Conservation (phyloP, 2,888 invertebrate species). For the Phyto melanocephala region DNA sequence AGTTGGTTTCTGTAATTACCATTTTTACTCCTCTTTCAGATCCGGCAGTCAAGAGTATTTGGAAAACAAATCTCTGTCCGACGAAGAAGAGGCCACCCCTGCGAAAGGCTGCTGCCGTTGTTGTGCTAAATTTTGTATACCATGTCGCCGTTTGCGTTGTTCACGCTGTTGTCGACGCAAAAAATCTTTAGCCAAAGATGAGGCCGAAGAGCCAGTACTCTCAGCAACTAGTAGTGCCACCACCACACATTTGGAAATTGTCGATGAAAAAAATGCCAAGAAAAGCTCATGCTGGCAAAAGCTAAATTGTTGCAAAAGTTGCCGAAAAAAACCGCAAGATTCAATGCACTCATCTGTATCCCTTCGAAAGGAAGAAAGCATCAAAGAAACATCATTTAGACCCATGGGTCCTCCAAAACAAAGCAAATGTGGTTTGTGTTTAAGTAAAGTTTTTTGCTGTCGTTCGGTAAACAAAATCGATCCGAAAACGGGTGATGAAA, state of each 20-base stretch:
- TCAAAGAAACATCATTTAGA: constrained; percentile 24
- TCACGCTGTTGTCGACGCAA: constrained; percentile 75
- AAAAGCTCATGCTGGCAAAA: constrained; percentile 76
- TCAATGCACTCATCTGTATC: constrained; percentile 14
- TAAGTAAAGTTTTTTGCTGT: constrained; percentile 78
- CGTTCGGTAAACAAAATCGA: constrained; percentile 78
- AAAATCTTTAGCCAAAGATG: constrained; percentile 67
- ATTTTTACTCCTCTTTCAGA: constrained; percentile 68
- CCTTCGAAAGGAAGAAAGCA: constrained; percentile 30
- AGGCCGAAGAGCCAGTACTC: constrained; percentile 71
- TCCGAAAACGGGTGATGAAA: constrained; percentile 74
- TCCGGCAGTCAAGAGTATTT: constrained; percentile 77
- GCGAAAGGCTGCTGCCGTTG: constrained; percentile 73
- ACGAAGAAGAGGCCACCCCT: constrained; percentile 67
- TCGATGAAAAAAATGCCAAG: constrained; percentile 71
- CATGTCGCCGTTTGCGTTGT: constrained; percentile 76
- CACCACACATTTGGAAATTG: constrained; percentile 72
- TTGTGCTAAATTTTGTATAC: constrained; percentile 76
- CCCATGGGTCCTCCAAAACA: constrained; percentile 67
- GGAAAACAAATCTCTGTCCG: constrained; percentile 67
- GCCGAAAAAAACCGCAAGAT: constrained; percentile 78
- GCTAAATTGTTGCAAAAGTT: constrained; percentile 77
- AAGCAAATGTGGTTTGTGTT: constrained; percentile 75
- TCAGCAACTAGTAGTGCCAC: constrained; percentile 73
- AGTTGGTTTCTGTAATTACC: too few relatives aligned